Evolutionary conservation across 1,140 invertebrate genomes (phyloP), one percentile per base, ranked within the genome.

Genomic region (Fragariocoptes setiger): DNA sequence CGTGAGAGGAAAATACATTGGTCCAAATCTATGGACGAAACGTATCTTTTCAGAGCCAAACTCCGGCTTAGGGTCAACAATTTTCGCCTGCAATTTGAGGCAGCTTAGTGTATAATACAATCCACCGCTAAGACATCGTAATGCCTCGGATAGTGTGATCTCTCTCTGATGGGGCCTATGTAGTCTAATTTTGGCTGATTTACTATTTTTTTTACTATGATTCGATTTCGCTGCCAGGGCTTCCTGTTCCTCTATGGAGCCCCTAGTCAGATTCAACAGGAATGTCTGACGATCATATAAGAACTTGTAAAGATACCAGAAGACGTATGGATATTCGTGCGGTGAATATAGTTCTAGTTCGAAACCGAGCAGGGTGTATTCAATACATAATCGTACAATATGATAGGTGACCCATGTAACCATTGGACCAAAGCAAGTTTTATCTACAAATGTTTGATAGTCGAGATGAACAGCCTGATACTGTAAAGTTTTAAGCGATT

Each of bases 321-420:
- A 88, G 46, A 88, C 74, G 53, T 86, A 95, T 50, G 85, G 73
- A 59, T 80, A 92, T 61, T 95, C 86, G 54, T 90, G 83, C n/a
- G 74, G 70, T 35, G 78, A 79, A 61, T 92, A 95, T 0, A 95
- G 59, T 55, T 92, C 83, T 15, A 95, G 61, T 53, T 94, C 85
- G 51, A 95, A 82, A 0, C 86, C 86, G 40, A 78, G 75, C 43
- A 92, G 64, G 18, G 90, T 63, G 59, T 86, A 95, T 55, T 82
- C 74, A 43, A 86, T 75, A 80, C 92, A 92, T n/a, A 85, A 71
- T 44, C 76, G 65, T 15, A 92, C 63, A n/a, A 79, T 85, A 56
- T 90, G 80, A 60, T 88, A 90, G 37, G 92, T 62, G 19, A 90
- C 70, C 86, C 86, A 95, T 5, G 82, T 90, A 2, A 88, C 72